These are phyloP conservation scores for Meta bourneti DNA, from an alignment of 2,888 invertebrate species.

Conservation along the genomic window DNA sequence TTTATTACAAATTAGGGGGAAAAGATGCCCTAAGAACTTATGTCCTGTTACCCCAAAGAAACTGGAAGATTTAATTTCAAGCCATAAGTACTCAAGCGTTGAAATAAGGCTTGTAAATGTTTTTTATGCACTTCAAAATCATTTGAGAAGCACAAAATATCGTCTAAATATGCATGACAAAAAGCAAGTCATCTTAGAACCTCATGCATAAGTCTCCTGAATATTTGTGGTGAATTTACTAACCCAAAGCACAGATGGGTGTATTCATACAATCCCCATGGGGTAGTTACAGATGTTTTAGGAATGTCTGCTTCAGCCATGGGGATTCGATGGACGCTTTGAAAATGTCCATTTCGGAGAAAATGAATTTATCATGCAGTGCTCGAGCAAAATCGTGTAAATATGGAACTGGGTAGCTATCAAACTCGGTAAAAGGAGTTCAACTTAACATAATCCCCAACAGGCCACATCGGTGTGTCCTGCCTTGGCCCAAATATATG, in stretches of 20 bases:
- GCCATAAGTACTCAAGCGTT: too few relatives aligned
- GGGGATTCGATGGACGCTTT: not conserved
- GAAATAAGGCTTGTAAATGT: not conserved
- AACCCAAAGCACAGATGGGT: constrained; percentile 80
- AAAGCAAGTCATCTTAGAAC: constrained; percentile 6
- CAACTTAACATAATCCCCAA: too few relatives aligned
- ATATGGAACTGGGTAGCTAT: not conserved
- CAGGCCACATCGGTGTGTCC: too few relatives aligned
- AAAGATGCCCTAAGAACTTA: too few relatives aligned
- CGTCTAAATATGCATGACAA: not conserved
- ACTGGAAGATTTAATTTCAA: too few relatives aligned
- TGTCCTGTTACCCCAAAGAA: too few relatives aligned
- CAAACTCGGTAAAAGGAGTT: not conserved
- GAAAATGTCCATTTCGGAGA: constrained; percentile 8
- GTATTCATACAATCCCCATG: constrained; percentile 80
- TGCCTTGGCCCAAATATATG: too few relatives aligned
- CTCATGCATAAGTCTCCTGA: constrained; percentile 78
- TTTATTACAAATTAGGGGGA: too few relatives aligned
- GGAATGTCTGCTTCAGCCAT: constrained; percentile 78
- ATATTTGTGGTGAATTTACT: constrained; percentile 81
- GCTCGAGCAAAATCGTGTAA: not conserved
- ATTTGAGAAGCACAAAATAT: constrained; percentile 4
- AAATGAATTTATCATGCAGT: not conserved
- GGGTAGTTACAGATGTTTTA: constrained; percentile 81
- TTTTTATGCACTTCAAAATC: not conserved